Conservation (phyloP, 2,888 invertebrate genomes). For the Caenorhabditis wallacei region DNA sequence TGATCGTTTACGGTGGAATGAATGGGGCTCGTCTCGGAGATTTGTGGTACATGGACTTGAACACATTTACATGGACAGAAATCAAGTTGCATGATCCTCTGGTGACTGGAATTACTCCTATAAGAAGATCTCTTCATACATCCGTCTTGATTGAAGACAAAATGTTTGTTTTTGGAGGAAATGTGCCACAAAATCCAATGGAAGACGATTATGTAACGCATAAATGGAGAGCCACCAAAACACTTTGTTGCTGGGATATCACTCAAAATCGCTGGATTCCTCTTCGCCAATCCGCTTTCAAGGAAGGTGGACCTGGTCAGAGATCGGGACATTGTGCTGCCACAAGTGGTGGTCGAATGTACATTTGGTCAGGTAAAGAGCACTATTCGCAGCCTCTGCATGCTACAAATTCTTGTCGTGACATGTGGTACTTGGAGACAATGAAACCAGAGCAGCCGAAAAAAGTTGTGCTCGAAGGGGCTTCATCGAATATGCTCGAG, state of each 20-base stretch:
- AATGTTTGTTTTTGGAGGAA: slow-evolving; percentile 99
- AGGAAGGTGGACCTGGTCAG: slow-evolving; percentile 89
- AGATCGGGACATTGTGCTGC: slow-evolving; percentile 98
- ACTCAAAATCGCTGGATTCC: slow-evolving; percentile 21
- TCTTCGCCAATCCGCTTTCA: slow-evolving; percentile 18
- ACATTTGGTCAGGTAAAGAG: slow-evolving; percentile 98
- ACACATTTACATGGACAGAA: slow-evolving; percentile 80
- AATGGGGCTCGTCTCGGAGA: slow-evolving; percentile 97
- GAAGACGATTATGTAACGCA: slow-evolving; percentile 87
- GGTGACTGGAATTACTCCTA: slow-evolving; percentile 82
- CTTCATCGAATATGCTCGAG: slow-evolving; percentile 95
- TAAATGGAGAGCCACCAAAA: slow-evolving; percentile 99
- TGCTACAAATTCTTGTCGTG: slow-evolving; percentile 98
- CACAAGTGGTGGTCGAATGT: slow-evolving; percentile 95
- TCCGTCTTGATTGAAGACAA: slow-evolving; percentile 93
- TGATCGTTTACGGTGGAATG: slow-evolving; percentile 98
- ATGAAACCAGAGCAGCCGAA: slow-evolving; percentile 94
- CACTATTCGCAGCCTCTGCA: slow-evolving; percentile 99
- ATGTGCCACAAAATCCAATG: slow-evolving; percentile 87
- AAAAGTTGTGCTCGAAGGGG: slow-evolving; percentile 94
- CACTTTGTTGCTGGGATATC: slow-evolving; percentile 92
- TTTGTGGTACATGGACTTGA: slow-evolving; percentile 95
- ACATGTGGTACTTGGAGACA: slow-evolving; percentile 95
- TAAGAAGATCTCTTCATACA: slow-evolving; percentile 95
- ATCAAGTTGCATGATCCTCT: slow-evolving; percentile 30